Base-by-base conservation (phyloP, 23 tunicate genomes). In the Botrylloides violaceus region DNA sequence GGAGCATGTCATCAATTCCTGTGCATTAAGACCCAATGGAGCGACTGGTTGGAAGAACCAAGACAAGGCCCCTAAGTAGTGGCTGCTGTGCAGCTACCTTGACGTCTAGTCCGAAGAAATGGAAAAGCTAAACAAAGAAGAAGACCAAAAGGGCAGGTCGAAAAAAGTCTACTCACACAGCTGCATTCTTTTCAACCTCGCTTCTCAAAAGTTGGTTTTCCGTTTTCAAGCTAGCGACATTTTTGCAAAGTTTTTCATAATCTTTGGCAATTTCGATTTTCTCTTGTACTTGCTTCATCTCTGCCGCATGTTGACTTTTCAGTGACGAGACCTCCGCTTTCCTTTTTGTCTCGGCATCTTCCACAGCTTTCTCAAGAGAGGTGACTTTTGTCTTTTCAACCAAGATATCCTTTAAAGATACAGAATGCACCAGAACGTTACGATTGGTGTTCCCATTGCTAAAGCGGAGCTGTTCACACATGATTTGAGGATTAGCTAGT, bases 121-220 rank as follows among this genome's bases (percentile, higher is more conserved):
- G n/a, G n/a, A n/a, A n/a, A n/a, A n/a, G n/a, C n/a, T n/a, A n/a
- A n/a, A n/a, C n/a, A n/a, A n/a, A n/a, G n/a, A n/a, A n/a, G n/a
- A n/a, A n/a, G n/a, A n/a, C n/a, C n/a, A n/a, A n/a, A n/a, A n/a
- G n/a, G n/a, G n/a, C n/a, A n/a, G n/a, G n/a, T n/a, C n/a, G n/a
- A n/a, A n/a, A n/a, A n/a, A n/a, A n/a, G n/a, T 23, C 22, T 1
- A 62, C 81, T 79, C 74, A 85, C 94, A 50, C 68, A 47, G 39
- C 18, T 31, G 84, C 94, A 85, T 85, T 80, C 33, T 73, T 73
- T 53, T 85, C 84, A 68, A 85, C 74, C 15, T 79, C 71, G 57
- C 19, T 34, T 63, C 34, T 55, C 15, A 79, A 50, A 32, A 85
- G 68, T 19, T 68, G 80, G 73, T 85, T 85, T 75, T 85, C 85